Conservation (phyloP, 1,140 invertebrate genomes). For the Tetramorium alpestre region DNA sequence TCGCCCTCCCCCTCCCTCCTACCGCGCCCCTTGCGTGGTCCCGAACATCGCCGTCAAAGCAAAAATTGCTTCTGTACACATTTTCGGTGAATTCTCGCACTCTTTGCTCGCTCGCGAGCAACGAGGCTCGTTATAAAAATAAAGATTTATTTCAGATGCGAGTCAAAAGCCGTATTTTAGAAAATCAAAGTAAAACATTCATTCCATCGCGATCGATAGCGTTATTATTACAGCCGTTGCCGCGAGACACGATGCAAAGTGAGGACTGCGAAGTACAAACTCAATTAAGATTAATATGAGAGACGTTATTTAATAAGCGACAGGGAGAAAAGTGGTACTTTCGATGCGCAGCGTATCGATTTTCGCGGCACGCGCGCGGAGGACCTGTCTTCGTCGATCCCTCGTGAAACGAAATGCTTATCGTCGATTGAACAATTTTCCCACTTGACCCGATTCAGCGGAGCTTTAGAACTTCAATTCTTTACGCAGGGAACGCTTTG, state of each 20-base stretch:
- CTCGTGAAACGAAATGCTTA: conserved; percentile 47
- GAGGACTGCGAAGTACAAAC: neutral
- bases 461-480: conserved; percentile 16
- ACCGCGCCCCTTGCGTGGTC: neutral
- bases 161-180: neutral
- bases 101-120: conserved; percentile 35
- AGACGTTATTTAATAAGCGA: conserved; percentile 34
- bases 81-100: conserved; percentile 58
- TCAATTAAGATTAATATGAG: conserved; percentile 10
- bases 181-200: neutral
- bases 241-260: neutral
- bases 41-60: conserved; percentile 18
- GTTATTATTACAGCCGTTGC: neutral
- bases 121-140: conserved; percentile 47
- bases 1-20: neutral
- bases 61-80: conserved; percentile 73
- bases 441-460: conserved; percentile 60
- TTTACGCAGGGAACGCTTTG: conserved; percentile 21
- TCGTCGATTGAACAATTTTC: conserved; percentile 64
- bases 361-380: conserved; percentile 45
- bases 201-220: neutral
- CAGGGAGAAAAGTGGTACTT: neutral
- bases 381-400: conserved; percentile 12
- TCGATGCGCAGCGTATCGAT: conserved; percentile 29
- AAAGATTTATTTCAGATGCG: conserved; percentile 9